Conservation (phyloP, 2,888 invertebrate species). For the Agrotis segetum region DNA sequence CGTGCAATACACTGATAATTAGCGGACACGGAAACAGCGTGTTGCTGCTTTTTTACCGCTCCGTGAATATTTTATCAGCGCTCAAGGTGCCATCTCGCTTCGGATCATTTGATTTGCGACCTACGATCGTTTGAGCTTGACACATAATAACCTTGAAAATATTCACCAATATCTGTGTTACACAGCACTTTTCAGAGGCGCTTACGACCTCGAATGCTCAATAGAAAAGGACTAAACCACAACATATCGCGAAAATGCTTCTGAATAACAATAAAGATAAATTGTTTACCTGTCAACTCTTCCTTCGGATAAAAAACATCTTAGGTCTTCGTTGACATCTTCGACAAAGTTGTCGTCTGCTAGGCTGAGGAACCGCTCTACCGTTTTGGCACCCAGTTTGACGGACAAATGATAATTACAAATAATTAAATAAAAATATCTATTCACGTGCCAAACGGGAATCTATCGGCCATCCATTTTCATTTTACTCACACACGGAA, state of each 20-base stretch:
- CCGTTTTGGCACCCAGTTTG: conserved; percentile 91
- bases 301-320: conserved; percentile 87
- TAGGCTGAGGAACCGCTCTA: conserved; percentile 86
- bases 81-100: conserved; percentile 79
- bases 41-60: conserved; percentile 67
- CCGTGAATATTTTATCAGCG: conserved; percentile 75
- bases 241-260: conserved; percentile 43
- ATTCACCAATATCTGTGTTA: conserved; percentile 48
- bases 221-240: conserved; percentile 20
- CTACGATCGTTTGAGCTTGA: conserved; percentile 77
- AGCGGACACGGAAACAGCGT: conserved; percentile 51
- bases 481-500: conserved; percentile 71
- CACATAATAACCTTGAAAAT: conserved; percentile 87
- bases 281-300: conserved; percentile 90
- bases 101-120: conserved; percentile 80
- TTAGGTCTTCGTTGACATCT: conserved; percentile 89
- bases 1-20: conserved; percentile 45
- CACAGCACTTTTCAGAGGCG: conserved; percentile 21
- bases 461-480: conserved; percentile 83
- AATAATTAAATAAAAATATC: conserved; percentile 78
- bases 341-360: conserved; percentile 88
- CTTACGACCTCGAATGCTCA: conserved; percentile 7
- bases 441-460: conserved; percentile 83
- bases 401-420: conserved; percentile 74
- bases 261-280: conserved; percentile 70